Percentiles rank a stretch among this genome's conserved stretches.
These are phyloP conservation scores for Labeo catla DNA, from an alignment of 2,113 vertebrate species.

Conservation along the genomic window DNA sequence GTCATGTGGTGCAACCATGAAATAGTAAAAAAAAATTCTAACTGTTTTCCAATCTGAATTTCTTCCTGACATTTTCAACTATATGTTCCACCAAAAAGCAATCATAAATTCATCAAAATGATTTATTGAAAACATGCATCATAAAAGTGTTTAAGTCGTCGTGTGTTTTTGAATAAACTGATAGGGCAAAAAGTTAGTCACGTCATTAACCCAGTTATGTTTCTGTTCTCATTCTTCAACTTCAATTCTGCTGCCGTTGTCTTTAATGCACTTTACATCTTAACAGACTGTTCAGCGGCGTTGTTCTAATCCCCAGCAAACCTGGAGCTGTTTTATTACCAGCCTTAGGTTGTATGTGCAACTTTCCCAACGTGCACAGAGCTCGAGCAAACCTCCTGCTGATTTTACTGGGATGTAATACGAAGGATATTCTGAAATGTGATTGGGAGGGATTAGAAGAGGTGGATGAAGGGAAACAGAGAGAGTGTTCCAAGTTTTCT, in stretches of 20 bases:
- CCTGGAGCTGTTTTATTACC: constrained; percentile 71
- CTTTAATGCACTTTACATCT: constrained; percentile 64
- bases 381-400: constrained; percentile 24
- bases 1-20: background rate
- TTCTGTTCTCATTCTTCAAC: constrained; percentile 32
- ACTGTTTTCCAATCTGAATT: background rate
- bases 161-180: background rate
- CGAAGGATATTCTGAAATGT: constrained; percentile 24
- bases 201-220: background rate
- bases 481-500: constrained; percentile 14
- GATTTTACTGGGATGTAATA: constrained; percentile 36
- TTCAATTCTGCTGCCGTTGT: constrained; percentile 63
- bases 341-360: constrained; percentile 71
- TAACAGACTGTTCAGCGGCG: constrained; percentile 74
- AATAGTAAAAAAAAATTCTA: background rate
- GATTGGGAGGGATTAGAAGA: constrained; percentile 25
- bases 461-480: constrained; percentile 24
- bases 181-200: background rate
- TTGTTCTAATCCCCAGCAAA: constrained; percentile 72
- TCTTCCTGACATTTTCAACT: background rate
- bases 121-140: background rate
- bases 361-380: constrained; percentile 5
- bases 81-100: background rate
- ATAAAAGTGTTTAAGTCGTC: background rate
- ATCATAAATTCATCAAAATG: background rate